Evolutionary conservation across 2,888 invertebrate species (phyloP).

Genomic region (Melanostoma mellinum): DNA sequence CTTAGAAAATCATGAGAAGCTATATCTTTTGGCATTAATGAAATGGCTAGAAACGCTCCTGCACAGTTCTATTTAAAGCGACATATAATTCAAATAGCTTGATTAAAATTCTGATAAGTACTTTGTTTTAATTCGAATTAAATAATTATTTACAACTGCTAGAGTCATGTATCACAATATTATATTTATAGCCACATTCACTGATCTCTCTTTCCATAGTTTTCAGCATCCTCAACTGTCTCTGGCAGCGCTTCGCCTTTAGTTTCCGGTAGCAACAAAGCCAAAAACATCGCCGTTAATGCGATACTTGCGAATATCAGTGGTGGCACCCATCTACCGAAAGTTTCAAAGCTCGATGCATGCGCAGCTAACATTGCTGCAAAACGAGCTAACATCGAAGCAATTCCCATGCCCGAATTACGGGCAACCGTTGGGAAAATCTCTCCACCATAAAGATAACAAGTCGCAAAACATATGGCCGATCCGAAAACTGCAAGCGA

Average conservation of each 20-base stretch:
- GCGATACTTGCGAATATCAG: constrained; percentile 87
- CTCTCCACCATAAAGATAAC: constrained; percentile 92
- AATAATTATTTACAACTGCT: too few species aligned
- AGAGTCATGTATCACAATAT: too few species aligned
- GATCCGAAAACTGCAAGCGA: constrained; percentile 89
- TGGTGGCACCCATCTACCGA: constrained; percentile 86
- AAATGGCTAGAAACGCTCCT: too few species aligned
- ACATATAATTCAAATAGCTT: too few species aligned
- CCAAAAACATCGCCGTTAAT: constrained; percentile 86
- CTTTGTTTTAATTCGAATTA: too few species aligned
- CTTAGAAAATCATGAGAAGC: too few species aligned
- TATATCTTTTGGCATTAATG: too few species aligned
- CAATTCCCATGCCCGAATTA: constrained; percentile 91
- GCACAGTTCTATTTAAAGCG: too few species aligned
- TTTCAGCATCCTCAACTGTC: constrained; percentile 89
- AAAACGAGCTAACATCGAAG: constrained; percentile 91
- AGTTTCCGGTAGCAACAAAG: constrained; percentile 85
- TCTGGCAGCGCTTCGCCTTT: constrained; percentile 85
- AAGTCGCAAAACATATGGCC: constrained; percentile 90
- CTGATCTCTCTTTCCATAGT: constrained; percentile 81
- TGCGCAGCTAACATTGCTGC: constrained; percentile 93
- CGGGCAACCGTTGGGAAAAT: constrained; percentile 92
- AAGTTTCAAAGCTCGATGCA: constrained; percentile 85
- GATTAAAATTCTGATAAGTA: too few species aligned
- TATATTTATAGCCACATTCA: background rate